Evolutionary conservation across 2,888 invertebrate genomes (phyloP).

Genomic region (Glyphotaelius pellucidus): DNA sequence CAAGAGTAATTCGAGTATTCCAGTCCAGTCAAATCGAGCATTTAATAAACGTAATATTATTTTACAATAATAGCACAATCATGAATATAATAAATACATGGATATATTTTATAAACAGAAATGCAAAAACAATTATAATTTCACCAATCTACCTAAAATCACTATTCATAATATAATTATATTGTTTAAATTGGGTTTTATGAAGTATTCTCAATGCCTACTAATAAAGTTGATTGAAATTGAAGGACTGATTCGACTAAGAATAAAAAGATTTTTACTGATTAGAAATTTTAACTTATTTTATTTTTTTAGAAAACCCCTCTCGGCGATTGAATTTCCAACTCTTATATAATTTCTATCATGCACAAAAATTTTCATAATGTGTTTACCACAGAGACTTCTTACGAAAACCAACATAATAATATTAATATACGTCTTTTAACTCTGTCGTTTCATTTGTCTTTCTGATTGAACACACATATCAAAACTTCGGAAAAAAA

Average conservation of each 20-base stretch:
- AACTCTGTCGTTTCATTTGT: background rate
- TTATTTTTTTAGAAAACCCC: background rate
- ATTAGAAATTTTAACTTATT: too few species aligned
- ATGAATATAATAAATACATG: background rate
- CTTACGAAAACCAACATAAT: too few species aligned
- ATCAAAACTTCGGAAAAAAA: background rate
- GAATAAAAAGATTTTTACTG: background rate
- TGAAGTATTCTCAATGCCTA: background rate
- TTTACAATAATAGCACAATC: background rate
- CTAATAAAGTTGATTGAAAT: background rate
- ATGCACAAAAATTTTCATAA: too few species aligned
- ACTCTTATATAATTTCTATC: background rate
- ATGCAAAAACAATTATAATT: background rate
- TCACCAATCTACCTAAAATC: background rate
- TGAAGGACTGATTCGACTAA: too few species aligned
- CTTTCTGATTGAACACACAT: background rate
- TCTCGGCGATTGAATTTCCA: background rate
- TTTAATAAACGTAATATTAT: background rate
- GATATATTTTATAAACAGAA: background rate
- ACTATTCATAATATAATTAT: background rate
- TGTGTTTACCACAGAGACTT: too few species aligned
- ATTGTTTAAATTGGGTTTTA: background rate
- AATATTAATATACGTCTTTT: too few species aligned
- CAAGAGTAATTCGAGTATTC: background rate
- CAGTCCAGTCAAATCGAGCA: background rate